Evolutionary conservation across 2,888 invertebrate genomes (phyloP).

Genomic region (Drosophila leonis): DNA sequence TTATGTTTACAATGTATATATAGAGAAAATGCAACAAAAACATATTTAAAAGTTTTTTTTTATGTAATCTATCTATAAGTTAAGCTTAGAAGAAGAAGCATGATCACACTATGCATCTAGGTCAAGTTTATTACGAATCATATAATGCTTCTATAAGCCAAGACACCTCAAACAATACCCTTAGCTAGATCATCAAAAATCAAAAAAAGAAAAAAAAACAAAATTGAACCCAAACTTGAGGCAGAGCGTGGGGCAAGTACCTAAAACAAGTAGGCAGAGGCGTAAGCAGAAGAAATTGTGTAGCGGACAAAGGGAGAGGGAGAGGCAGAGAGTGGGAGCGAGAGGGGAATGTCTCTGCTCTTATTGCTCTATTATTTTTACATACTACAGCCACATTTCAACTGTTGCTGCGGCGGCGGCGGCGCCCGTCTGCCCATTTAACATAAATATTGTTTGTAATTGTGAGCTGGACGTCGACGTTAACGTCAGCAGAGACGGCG

Average conservation of each 20-base stretch:
- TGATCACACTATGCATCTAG: neutral
- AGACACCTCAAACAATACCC: neutral
- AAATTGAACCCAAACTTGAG: slow-evolving; percentile 37
- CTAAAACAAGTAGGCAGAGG: slow-evolving; percentile 8
- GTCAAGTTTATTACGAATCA: neutral
- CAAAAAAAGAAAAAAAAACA: neutral
- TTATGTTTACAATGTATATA: no score
- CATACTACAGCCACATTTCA: slow-evolving; percentile 29
- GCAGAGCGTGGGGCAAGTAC: slow-evolving; percentile 25
- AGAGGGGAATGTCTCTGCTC: neutral
- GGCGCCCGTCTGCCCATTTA: slow-evolving; percentile 74
- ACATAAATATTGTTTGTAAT: slow-evolving; percentile 77
- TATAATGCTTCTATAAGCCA: neutral
- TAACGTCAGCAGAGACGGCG: slow-evolving; percentile 14
- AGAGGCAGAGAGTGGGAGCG: neutral
- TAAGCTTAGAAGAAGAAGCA: neutral
- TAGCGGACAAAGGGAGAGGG: neutral
- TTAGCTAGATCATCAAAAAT: neutral
- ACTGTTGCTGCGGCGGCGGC: slow-evolving; percentile 3
- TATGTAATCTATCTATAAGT: no score
- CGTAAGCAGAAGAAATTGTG: slow-evolving; percentile 1
- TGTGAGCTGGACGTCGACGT: slow-evolving; percentile 54
- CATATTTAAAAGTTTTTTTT: neutral
- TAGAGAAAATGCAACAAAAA: neutral
- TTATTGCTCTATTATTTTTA: slow-evolving; percentile 44